phyloP scores from a whole-genome alignment of 2,888 invertebrate genomes.

The Leuctra nigra region DNA sequence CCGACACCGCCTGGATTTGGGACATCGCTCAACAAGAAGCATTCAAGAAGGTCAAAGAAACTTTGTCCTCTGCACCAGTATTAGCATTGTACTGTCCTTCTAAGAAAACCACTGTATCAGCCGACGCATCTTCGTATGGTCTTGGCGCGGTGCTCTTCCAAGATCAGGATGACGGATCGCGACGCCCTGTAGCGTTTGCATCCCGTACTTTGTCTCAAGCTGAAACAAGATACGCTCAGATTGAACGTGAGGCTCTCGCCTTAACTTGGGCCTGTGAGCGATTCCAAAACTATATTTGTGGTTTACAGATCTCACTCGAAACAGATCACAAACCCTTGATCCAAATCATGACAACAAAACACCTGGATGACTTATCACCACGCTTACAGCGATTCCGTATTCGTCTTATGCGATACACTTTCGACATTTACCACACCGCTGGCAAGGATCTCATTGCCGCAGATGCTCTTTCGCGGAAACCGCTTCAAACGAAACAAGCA shows the following conservation, averaged over 20 bases:
- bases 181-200: slow-evolving; percentile 21
- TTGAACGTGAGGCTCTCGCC: slow-evolving; percentile 9
- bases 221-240: slow-evolving; percentile 18
- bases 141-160: slow-evolving; percentile 28
- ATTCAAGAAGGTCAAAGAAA: slow-evolving; percentile 9
- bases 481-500: neutral
- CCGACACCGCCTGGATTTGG: neutral
- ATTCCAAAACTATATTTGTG: slow-evolving; percentile 1
- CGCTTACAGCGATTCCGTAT: neutral
- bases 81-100: slow-evolving; percentile 20
- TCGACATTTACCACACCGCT: neutral
- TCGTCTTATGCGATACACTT: neutral
- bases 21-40: neutral
- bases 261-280: neutral
- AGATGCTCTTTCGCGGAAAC: slow-evolving; percentile 1
- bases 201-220: slow-evolving; percentile 26
- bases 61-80: slow-evolving; percentile 9
- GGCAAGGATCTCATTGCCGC: slow-evolving; percentile 7
- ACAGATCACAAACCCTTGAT: slow-evolving; percentile 19
- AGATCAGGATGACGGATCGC: slow-evolving; percentile 21
- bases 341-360: too few species aligned
- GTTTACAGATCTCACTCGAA: neutral
- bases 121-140: slow-evolving; percentile 28
- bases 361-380: neutral
- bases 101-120: slow-evolving; percentile 24